A percentile compares a stretch with the other conserved stretches of the same genome.
Evolutionary conservation across 2,113 vertebrate genomes (phyloP).

Genomic region (Rhabdornis inornatus): DNA sequence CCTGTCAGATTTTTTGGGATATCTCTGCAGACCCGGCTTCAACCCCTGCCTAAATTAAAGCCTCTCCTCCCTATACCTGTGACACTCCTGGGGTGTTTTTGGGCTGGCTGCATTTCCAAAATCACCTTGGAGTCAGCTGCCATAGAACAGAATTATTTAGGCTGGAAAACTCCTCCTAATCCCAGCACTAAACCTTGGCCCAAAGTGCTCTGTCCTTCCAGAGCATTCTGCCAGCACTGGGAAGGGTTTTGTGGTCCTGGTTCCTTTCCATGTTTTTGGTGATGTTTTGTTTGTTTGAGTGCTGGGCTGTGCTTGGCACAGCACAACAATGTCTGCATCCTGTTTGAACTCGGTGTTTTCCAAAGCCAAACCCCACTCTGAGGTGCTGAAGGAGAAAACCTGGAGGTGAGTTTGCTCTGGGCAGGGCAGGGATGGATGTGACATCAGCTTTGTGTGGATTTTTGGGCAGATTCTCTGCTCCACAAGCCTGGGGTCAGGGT

Average conservation of each 20-base stretch:
- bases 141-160: accelerated
- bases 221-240: background rate
- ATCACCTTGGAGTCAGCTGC: accelerated
- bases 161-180: background rate
- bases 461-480: background rate
- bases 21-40: background rate
- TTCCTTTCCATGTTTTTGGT: background rate
- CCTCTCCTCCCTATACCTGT: background rate
- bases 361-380: background rate
- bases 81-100: background rate
- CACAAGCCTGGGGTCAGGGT: background rate
- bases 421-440: background rate
- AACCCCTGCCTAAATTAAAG: background rate
- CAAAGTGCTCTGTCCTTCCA: background rate
- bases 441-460: background rate
- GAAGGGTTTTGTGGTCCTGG: background rate
- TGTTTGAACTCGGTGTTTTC: accelerated
- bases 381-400: background rate
- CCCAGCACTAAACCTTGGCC: background rate
- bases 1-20: accelerated
- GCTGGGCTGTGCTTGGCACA: too few relatives aligned
- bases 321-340: accelerated
- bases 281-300: background rate
- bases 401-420: background rate
- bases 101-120: background rate